Percentiles rank a stretch among this genome's conserved stretches.
phyloP scores from a whole-genome alignment of 92 coral and sea anemone genomes.

The Pocillopora grandis region DNA sequence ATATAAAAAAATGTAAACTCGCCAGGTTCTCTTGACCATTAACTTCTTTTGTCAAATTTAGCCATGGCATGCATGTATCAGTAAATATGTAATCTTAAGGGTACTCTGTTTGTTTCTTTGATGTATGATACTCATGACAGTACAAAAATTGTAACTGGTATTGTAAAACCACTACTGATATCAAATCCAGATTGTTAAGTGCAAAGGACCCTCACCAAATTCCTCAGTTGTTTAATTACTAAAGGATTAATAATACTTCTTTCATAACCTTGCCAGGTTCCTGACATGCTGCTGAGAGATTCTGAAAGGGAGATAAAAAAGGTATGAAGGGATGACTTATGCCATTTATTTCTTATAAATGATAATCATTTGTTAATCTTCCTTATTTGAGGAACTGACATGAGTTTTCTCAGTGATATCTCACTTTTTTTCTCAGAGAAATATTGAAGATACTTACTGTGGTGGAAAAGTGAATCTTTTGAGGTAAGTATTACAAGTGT shows the following conservation, averaged over 20 bases:
- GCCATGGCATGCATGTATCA: no score
- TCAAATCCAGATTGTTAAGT: no score
- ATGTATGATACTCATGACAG: no score
- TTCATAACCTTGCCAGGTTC: constrained; percentile 61
- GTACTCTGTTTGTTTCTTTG: no score
- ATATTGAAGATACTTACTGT: constrained; percentile 79
- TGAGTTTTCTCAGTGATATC: neutral
- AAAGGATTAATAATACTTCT: neutral
- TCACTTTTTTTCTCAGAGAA: constrained; percentile 54
- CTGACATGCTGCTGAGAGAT: constrained; percentile 79
- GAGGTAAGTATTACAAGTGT: constrained; percentile 55
- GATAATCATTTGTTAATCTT: neutral
- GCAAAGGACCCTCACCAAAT: neutral
- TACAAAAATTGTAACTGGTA: no score
- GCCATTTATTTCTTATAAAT: neutral
- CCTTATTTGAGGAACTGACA: neutral
- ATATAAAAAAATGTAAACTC: no score
- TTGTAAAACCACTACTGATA: no score
- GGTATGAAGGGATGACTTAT: constrained; percentile 34
- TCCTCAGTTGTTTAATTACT: neutral
- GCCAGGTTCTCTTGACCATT: no score
- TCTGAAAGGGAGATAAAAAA: constrained; percentile 71
- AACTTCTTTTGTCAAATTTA: no score
- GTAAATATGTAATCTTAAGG: no score
- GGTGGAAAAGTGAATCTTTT: constrained; percentile 87